A percentile compares a stretch with the other conserved stretches of the same genome.
These are phyloP conservation scores for Siniperca scherzeri DNA, from an alignment of 2,797 vertebrate species.

Conservation along the genomic window DNA sequence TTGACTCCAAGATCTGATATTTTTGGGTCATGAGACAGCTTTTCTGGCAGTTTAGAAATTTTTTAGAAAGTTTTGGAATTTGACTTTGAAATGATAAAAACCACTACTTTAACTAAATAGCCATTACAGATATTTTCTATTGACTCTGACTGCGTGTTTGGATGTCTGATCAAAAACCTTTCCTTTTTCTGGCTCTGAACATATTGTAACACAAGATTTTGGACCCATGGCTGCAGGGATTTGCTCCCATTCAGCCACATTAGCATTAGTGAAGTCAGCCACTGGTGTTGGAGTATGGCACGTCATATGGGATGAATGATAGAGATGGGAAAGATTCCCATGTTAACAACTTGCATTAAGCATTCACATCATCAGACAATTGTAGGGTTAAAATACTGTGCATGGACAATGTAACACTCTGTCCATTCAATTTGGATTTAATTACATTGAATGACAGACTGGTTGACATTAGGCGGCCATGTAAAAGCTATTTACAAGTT, in stretches of 20 bases:
- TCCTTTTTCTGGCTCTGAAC: neutral
- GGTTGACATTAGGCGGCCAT: neutral
- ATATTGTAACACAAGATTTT: neutral
- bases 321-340: neutral
- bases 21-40: neutral
- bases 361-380: neutral
- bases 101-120: neutral
- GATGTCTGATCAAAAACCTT: neutral
- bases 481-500: neutral
- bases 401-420: neutral
- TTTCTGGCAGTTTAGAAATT: neutral
- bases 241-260: neutral
- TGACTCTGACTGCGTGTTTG: neutral
- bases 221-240: neutral
- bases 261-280: no score
- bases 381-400: neutral
- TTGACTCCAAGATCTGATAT: neutral
- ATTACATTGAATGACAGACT: neutral
- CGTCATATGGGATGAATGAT: no score
- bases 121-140: neutral
- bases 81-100: neutral
- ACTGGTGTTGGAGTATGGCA: neutral
- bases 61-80: neutral
- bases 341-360: neutral
- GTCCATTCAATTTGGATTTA: neutral